Evolutionary conservation across 2,113 vertebrate species (phyloP).

Genomic region (Leucoraja erinaceus): DNA sequence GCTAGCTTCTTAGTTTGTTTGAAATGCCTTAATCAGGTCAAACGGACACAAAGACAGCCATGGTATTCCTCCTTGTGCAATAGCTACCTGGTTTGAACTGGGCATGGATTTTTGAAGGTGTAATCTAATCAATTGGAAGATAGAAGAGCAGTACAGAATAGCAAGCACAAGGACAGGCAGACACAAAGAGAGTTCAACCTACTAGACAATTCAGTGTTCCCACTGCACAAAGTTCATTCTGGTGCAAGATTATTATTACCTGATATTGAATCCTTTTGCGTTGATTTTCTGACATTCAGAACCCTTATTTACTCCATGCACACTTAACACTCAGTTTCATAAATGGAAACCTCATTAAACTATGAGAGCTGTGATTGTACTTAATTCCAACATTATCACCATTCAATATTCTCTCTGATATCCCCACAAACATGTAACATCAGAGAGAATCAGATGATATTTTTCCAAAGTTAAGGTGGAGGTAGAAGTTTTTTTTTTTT

Average conservation of each 20-base stretch:
- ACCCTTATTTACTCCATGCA: not conserved
- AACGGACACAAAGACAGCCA: not conserved
- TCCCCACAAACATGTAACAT: not conserved
- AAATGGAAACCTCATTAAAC: not conserved
- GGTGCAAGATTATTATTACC: not conserved
- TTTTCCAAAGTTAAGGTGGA: not conserved
- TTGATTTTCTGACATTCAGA: not conserved
- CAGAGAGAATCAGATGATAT: not conserved
- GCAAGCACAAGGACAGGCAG: constrained; percentile 32
- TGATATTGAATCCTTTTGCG: not conserved
- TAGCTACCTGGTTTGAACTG: not conserved
- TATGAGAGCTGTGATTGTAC: not conserved
- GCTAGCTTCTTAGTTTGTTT: not conserved
- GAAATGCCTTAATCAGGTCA: not conserved
- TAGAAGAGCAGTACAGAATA: constrained; percentile 4
- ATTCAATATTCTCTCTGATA: not conserved
- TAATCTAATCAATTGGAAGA: constrained; percentile 38
- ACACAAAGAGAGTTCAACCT: constrained; percentile 28
- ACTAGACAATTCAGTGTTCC: constrained; percentile 32
- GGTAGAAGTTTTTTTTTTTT: not conserved
- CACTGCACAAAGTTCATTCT: not conserved
- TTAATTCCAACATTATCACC: not conserved
- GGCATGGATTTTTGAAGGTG: constrained; percentile 12
- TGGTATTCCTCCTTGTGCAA: not conserved
- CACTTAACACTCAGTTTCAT: not conserved